Base-by-base conservation (phyloP, 2,797 vertebrate species). In the Limosa lapponica region DNA sequence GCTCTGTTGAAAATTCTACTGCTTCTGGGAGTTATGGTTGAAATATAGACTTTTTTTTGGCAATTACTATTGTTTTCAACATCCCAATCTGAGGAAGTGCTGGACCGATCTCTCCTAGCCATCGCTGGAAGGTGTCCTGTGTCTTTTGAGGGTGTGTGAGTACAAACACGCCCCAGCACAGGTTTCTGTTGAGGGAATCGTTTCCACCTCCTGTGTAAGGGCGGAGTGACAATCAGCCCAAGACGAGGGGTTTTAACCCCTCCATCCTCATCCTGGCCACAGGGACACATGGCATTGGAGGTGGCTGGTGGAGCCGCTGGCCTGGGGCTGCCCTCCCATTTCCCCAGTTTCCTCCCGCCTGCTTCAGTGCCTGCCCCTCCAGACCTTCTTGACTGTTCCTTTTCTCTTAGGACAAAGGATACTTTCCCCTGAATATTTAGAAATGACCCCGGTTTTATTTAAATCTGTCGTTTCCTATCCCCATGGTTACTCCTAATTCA, bases 381-480 rank as follows among this genome's bases (percentile, higher is more conserved):
- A 3, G 13, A 67, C n/a, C 57, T 15, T 11, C 9, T 13, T 13
- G 6, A 7, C 51, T 64, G 25, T 15, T 79, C 39, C 18, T 82
- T 49, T 49, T 41, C 59, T 79, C 52, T 25, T 28, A 36, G 22
- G 58, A 30, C 71, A 49, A 79, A 74, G 16, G 9, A 1, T 30
- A 8, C 77, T 52, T 87, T 43, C 2, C 19, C 44, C n/a, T 7
- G 46, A 13, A 6, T 37, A 30, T 44, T 81, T 81, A 54, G 64
- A 37, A 77, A 59, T 67, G 1, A 41, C 43, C 30, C 62, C 0
- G 1, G 8, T 75, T 74, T 67, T 78, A 71, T 74, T 78, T 61
- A 65, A 87, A 74, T 86, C 70, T 79, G 23, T 87, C 43, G 18
- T 87, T 95, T 94, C 62, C 46, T 82, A 66, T 94, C 51, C 82